A percentile compares a stretch with the other conserved stretches of the same genome.
These are phyloP conservation scores for Sminthurinus aureus DNA, from an alignment of 2,888 invertebrate genomes.

Conservation along the genomic window DNA sequence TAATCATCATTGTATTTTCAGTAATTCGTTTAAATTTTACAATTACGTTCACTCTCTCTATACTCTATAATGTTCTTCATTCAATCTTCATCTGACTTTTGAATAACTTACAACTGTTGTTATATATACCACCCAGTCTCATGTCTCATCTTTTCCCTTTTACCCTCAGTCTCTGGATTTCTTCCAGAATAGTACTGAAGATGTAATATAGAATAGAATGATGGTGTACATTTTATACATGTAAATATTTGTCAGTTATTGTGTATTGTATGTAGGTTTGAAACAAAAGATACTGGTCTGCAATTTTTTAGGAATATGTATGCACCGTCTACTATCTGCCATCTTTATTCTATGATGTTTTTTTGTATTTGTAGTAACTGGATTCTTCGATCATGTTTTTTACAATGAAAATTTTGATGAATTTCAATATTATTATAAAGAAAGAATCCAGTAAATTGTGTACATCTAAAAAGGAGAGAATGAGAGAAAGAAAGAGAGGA, in stretches of 20 bases:
- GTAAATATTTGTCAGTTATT: no score
- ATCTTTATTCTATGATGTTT: no score
- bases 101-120: not conserved
- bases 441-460: no score
- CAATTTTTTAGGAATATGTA: no score
- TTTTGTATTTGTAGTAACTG: no score
- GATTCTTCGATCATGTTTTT: no score
- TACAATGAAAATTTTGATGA: no score
- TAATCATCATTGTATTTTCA: not conserved
- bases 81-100: not conserved
- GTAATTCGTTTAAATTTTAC: conserved; percentile 28
- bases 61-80: not conserved
- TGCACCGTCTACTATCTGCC: no score
- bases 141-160: not conserved
- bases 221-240: no score
- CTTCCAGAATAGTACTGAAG: not conserved
- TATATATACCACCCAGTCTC: not conserved
- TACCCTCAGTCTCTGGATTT: not conserved
- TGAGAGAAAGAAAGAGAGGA: not conserved
- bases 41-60: conserved; percentile 17
- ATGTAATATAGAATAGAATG: not conserved
- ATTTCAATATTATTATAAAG: no score
- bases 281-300: not conserved
- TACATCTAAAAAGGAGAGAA: no score
- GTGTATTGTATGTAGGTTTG: not conserved